Base-by-base conservation (phyloP, 2,888 invertebrate species). In the Patella caerulea region DNA sequence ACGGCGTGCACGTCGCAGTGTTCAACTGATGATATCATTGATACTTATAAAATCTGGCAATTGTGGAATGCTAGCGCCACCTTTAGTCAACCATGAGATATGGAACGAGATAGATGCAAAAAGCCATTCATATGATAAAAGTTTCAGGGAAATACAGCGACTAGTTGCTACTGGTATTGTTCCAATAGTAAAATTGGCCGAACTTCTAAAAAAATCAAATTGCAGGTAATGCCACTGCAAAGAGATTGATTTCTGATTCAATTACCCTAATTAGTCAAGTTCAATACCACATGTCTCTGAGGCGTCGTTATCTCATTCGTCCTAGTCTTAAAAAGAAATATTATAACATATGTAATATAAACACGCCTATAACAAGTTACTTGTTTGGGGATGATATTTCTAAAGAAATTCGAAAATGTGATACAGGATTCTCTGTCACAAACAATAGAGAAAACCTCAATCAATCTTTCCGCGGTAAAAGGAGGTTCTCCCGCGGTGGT, bases 341-440 rank as follows among this genome's bases (percentile, higher is more conserved):
- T 56, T 56, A 3, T 17, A 56, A 56, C 7, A 14, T 56, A 17
- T 56, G 56, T 56, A 56, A 56, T 56, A 56, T 56, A 17, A n/a
- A 56, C 7, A 56, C 56, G 3, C 56, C 56, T 14, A 56, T 56
- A 17, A 56, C 56, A 56, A 56, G 56, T 14, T 56, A 17, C 7
- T 56, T 56, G n/a, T 56, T 56, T 56, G 56, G 56, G 5, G 56
- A 56, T 56, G 56, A 56, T 56, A 56, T 56, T 56, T 56, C 56
- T 56, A 56, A 56, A 56, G 56, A 56, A 56, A 56, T 56, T 17
- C 14, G n/a, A 7, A 56, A 56, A 56, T 56, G 56, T 56, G 56
- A 56, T 14, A 34, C 34, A 34, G 34, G 34, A 34, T 34, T 34
- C 34, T 34, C 34, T 34, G 34, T 34, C 7, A 34, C 34, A 34